Conservation (phyloP, 2,113 vertebrate species). For the Natator depressus region DNA sequence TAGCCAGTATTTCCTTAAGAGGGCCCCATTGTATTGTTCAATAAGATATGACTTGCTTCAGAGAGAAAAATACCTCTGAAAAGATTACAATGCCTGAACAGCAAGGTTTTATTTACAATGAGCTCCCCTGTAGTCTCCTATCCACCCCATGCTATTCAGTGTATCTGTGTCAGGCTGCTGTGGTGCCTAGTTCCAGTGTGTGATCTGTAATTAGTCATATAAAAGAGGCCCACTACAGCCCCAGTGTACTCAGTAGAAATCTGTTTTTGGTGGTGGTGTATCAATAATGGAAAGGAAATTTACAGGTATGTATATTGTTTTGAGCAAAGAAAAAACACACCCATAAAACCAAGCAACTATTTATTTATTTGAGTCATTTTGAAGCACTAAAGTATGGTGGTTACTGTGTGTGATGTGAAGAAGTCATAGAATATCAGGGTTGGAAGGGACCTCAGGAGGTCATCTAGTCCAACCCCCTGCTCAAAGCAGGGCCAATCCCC, state of each 20-base stretch:
- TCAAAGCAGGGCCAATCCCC: too few species aligned
- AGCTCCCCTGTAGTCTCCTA: background rate
- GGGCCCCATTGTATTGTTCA: background rate
- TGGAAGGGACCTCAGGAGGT: too few species aligned
- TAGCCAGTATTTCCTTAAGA: background rate
- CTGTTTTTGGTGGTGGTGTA: background rate
- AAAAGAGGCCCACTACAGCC: background rate
- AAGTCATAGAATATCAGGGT: background rate
- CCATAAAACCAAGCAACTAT: background rate
- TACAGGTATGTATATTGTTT: background rate
- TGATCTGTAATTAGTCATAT: background rate
- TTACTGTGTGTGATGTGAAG: background rate
- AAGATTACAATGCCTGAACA: background rate
- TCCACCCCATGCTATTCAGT: background rate
- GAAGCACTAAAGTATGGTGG: background rate
- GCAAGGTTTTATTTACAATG: background rate
- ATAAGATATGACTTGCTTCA: background rate
- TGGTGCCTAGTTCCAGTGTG: background rate
- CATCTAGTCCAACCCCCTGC: too few species aligned
- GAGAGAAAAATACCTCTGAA: background rate
- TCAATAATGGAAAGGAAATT: background rate
- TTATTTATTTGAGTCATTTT: background rate
- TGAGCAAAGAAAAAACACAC: background rate
- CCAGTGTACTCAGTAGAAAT: background rate
- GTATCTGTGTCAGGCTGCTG: background rate